Evolutionary conservation across 1,140 invertebrate species (phyloP).

Genomic region (Anastrepha ludens): DNA sequence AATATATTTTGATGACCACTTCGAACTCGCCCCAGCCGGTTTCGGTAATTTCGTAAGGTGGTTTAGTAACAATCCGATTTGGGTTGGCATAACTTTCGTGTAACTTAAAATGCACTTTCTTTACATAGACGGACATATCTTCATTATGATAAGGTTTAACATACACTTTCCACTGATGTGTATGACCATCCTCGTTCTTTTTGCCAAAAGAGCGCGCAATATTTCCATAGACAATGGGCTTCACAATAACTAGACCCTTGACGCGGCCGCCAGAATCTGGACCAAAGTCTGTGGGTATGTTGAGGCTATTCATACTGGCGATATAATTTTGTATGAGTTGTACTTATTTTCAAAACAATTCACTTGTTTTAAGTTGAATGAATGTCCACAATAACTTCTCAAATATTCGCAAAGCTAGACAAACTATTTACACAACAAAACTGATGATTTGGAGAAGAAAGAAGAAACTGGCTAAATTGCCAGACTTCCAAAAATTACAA

Average conservation of each 20-base stretch:
- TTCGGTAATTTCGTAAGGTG: constrained; percentile 97
- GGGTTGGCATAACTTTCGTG: constrained; percentile 98
- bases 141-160: constrained; percentile 95
- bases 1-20: constrained; percentile 98
- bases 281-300: constrained; percentile 84
- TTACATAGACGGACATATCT: constrained; percentile 96
- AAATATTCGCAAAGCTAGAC: too few species aligned
- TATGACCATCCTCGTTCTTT: constrained; percentile 98
- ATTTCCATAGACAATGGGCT: constrained; percentile 98
- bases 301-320: constrained; percentile 71
- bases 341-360: too few species aligned
- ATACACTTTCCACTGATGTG: constrained; percentile 99
- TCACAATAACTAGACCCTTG: constrained; percentile 93
- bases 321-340: neutral
- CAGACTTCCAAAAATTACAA: too few species aligned
- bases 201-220: constrained; percentile 96
- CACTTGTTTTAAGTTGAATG: too few species aligned
- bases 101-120: constrained; percentile 98
- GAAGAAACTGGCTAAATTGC: neutral
- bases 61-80: constrained; percentile 93
- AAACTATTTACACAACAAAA: neutral
- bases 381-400: too few species aligned
- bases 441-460: neutral
- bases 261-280: constrained; percentile 87
- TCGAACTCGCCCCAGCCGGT: constrained; percentile 99